These are phyloP conservation scores for Peromyscus californicus DNA, from an alignment of 2,113 vertebrate genomes.

Conservation along the genomic window DNA sequence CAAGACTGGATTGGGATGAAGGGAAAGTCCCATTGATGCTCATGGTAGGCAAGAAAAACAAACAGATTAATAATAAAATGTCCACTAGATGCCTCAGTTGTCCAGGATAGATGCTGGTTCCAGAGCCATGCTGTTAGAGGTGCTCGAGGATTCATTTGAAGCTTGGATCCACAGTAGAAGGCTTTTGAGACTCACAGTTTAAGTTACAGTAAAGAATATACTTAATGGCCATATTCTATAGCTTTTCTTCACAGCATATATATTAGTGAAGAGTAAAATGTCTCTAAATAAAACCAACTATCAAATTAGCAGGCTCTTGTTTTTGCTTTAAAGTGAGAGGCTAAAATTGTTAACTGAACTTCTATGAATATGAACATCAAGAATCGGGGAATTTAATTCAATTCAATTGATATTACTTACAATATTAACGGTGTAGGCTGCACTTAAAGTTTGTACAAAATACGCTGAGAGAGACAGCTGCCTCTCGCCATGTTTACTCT, in stretches of 20 bases:
- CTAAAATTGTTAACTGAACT: not conserved
- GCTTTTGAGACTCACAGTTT: not conserved
- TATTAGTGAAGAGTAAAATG: not conserved
- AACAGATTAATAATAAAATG: not conserved
- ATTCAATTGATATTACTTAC: not conserved
- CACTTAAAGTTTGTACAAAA: not conserved
- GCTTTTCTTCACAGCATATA: not conserved
- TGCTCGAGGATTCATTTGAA: not conserved
- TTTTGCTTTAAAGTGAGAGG: conserved; percentile 33
- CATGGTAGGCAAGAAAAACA: not conserved
- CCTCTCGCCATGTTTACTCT: not conserved
- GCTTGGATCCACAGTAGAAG: not conserved
- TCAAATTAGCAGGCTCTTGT: not conserved
- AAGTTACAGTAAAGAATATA: not conserved
- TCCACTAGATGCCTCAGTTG: not conserved
- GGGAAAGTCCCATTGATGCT: not conserved
- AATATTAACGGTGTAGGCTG: not conserved
- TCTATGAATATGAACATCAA: not conserved
- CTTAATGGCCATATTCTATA: not conserved
- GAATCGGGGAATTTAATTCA: conserved; percentile 10
- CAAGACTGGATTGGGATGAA: not conserved
- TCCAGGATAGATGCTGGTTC: not conserved
- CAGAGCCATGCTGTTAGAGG: not conserved
- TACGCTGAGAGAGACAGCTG: not conserved
- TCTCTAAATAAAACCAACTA: conserved; percentile 22